Conservation (phyloP, 2,797 vertebrate species). For the Galaxias olidus region DNA sequence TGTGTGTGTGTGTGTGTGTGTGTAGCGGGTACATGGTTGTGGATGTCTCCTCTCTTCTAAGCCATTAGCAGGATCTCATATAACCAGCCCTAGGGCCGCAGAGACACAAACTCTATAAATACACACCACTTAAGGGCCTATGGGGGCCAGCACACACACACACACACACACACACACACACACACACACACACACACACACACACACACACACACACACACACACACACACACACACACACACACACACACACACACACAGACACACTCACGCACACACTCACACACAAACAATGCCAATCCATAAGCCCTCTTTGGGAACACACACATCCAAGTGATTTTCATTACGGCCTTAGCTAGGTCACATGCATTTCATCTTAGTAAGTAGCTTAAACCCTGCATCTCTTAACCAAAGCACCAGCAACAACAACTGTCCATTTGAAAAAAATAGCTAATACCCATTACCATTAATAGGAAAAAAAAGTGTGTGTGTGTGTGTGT, state of each 20-base stretch:
- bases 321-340: too few relatives aligned
- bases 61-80: slow-evolving; percentile 82
- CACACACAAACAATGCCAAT: background rate
- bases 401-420: too few relatives aligned
- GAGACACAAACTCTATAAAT: slow-evolving; percentile 77
- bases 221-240: slow-evolving; percentile 3
- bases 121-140: slow-evolving; percentile 79
- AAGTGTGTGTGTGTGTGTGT: slow-evolving; percentile 10
- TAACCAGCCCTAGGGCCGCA: slow-evolving; percentile 74
- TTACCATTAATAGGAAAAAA: too few relatives aligned
- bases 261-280: slow-evolving; percentile 56
- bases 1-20: slow-evolving; percentile 26
- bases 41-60: slow-evolving; percentile 66
- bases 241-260: slow-evolving; percentile 24
- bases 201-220: slow-evolving; percentile 23
- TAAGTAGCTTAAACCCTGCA: too few relatives aligned
- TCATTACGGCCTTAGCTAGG: too few relatives aligned
- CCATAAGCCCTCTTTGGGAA: too few relatives aligned
- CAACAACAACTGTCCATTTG: too few relatives aligned
- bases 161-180: slow-evolving; percentile 1
- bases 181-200: slow-evolving; percentile 41
- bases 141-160: slow-evolving; percentile 43
- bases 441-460: too few relatives aligned
- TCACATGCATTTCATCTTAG: too few relatives aligned
- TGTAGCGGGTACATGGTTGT: slow-evolving; percentile 63